Percentiles rank a stretch among this genome's conserved stretches.
These are phyloP conservation scores for Plecotus auritus DNA, from an alignment of 2,113 vertebrate species.

Conservation along the genomic window DNA sequence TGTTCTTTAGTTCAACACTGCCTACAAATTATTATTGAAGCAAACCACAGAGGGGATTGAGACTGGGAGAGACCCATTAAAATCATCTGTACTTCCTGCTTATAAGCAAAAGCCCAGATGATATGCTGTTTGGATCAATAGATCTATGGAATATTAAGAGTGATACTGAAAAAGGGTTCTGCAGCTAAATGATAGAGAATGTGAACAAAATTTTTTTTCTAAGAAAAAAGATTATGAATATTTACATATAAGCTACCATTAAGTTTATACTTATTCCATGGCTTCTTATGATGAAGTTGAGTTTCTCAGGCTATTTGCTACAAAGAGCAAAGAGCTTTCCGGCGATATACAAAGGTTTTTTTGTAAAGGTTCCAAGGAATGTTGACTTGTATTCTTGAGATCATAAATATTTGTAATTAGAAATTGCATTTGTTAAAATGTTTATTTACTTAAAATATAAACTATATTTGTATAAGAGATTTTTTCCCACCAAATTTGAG, in stretches of 20 bases:
- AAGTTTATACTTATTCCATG: neutral
- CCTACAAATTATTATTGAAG: neutral
- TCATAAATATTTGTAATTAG: neutral
- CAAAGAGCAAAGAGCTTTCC: neutral
- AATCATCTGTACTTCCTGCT: neutral
- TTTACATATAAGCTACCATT: neutral
- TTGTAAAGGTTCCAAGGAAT: neutral
- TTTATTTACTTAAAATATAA: slow-evolving; percentile 4
- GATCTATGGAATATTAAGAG: neutral
- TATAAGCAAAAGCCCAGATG: neutral
- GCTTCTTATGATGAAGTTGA: neutral
- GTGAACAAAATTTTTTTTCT: neutral
- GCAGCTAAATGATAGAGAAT: neutral
- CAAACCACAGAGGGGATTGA: neutral
- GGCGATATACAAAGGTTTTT: neutral
- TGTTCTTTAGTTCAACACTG: neutral
- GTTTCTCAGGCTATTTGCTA: neutral
- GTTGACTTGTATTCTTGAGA: neutral
- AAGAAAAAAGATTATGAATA: neutral
- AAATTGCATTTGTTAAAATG: slow-evolving; percentile 1
- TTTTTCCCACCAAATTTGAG: neutral
- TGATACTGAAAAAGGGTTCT: neutral
- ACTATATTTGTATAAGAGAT: neutral
- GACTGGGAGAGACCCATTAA: neutral
- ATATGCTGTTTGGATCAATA: neutral